A percentile compares a stretch with the other conserved stretches of the same genome.
Conservation (phyloP, 2,888 invertebrate genomes). For the Adelognathus sp. region DNA sequence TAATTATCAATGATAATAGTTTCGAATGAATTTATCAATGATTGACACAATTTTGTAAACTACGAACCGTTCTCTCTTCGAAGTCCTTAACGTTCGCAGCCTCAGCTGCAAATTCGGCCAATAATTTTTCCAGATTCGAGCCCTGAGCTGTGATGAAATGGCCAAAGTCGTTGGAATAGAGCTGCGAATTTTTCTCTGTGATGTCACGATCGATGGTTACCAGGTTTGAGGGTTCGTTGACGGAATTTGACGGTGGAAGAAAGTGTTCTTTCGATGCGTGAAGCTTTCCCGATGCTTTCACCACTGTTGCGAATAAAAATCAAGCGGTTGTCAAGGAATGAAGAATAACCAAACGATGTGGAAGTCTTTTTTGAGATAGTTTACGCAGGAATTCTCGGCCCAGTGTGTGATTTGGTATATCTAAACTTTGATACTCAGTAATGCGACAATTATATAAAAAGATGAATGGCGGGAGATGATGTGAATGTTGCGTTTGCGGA, state of each 20-base stretch:
- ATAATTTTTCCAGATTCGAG: conserved; percentile 40
- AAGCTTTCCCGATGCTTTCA: background rate
- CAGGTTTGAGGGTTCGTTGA: background rate
- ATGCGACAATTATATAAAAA: no score
- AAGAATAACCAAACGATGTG: background rate
- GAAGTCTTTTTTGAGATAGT: background rate
- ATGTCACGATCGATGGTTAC: background rate
- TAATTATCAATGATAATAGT: background rate
- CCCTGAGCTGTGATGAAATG: conserved; percentile 34
- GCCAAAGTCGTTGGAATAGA: background rate
- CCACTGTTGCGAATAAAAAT: background rate
- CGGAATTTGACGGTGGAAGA: background rate
- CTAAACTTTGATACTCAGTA: no score
- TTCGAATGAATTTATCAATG: no score
- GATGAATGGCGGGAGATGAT: no score
- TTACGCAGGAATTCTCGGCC: no score
- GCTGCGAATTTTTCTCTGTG: background rate
- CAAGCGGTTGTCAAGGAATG: background rate
- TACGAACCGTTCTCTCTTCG: conserved; percentile 37
- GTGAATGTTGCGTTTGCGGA: no score
- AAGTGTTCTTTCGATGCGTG: background rate
- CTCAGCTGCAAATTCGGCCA: conserved; percentile 20
- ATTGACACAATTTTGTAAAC: background rate
- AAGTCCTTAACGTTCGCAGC: conserved; percentile 19
- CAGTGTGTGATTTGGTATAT: no score